phyloP scores from a whole-genome alignment of 2,113 vertebrate species.

The Alligator mississippiensis region DNA sequence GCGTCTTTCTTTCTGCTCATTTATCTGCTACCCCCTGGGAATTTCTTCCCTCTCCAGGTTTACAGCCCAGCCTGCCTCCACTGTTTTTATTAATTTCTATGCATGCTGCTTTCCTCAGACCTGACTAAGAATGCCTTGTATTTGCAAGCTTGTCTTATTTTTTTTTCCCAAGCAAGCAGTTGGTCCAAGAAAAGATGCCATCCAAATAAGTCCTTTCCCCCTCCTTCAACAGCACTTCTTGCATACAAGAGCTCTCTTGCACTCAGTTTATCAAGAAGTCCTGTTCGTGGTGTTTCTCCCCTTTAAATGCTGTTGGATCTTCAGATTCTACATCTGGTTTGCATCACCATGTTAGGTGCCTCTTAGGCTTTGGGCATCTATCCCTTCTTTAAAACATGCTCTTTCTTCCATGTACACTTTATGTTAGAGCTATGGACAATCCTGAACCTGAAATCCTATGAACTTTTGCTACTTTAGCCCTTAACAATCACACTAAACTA shows the following conservation, averaged over 20 bases:
- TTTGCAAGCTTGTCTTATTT: too few relatives aligned
- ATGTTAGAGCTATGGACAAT: slow-evolving; percentile 32
- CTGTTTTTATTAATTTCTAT: too few relatives aligned
- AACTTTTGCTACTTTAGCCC: slow-evolving; percentile 34
- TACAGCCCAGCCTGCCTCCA: too few relatives aligned
- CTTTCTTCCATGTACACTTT: neutral
- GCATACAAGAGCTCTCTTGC: neutral
- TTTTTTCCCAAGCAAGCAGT: too few relatives aligned
- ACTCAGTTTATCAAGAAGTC: neutral
- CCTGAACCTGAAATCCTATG: neutral
- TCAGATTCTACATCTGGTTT: slow-evolving; percentile 26
- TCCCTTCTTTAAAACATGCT: neutral
- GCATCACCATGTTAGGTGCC: slow-evolving; percentile 20
- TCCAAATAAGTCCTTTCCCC: too few relatives aligned
- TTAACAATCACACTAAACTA: neutral
- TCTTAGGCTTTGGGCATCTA: neutral
- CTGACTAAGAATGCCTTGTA: too few relatives aligned
- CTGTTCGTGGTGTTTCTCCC: neutral
- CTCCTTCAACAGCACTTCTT: neutral
- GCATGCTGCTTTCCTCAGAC: too few relatives aligned
- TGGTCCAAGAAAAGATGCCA: too few relatives aligned
- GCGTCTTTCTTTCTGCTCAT: too few relatives aligned
- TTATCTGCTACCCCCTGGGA: too few relatives aligned
- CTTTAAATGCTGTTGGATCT: neutral
- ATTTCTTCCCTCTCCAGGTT: too few relatives aligned